Conservation (phyloP, 2,888 invertebrate genomes). For the Drosophila algonquin region DNA sequence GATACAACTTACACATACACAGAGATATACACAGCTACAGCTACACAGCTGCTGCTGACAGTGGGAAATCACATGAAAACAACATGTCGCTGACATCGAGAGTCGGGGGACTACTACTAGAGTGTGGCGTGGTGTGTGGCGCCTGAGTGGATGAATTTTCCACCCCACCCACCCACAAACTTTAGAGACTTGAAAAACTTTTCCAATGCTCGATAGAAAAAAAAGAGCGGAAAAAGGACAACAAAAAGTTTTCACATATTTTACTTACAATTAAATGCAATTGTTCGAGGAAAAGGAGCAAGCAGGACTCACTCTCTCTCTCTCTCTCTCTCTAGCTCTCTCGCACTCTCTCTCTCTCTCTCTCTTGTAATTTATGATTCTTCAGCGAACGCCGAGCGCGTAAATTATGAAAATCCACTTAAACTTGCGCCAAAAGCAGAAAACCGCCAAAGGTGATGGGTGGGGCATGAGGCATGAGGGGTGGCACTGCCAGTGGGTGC, state of each 20-base stretch:
- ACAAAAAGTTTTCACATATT: constrained; percentile 76
- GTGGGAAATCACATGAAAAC: constrained; percentile 71
- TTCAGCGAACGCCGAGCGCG: constrained; percentile 60
- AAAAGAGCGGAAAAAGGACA: constrained; percentile 22
- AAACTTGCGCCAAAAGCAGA: constrained; percentile 61
- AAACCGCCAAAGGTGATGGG: constrained; percentile 16
- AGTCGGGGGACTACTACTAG: not conserved
- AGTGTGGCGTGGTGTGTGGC: not conserved
- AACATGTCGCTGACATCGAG: constrained; percentile 73
- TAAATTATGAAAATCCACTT: constrained; percentile 80
- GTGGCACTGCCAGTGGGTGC: not conserved
- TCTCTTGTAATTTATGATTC: constrained; percentile 69
- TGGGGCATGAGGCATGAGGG: not conserved
- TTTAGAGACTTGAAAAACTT: constrained; percentile 65
- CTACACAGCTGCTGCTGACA: constrained; percentile 60
- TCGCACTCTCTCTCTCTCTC: not conserved
- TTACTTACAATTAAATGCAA: constrained; percentile 80
- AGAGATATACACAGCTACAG: constrained; percentile 5
- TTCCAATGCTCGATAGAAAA: constrained; percentile 40
- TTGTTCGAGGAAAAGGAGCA: constrained; percentile 54
- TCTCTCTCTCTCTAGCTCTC: not conserved
- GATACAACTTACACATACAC: constrained; percentile 4
- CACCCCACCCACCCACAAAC: constrained; percentile 4
- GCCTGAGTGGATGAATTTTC: constrained; percentile 12
- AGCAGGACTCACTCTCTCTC: not conserved